phyloP scores from a whole-genome alignment of 2,888 invertebrate species.

The Erebia palarica region DNA sequence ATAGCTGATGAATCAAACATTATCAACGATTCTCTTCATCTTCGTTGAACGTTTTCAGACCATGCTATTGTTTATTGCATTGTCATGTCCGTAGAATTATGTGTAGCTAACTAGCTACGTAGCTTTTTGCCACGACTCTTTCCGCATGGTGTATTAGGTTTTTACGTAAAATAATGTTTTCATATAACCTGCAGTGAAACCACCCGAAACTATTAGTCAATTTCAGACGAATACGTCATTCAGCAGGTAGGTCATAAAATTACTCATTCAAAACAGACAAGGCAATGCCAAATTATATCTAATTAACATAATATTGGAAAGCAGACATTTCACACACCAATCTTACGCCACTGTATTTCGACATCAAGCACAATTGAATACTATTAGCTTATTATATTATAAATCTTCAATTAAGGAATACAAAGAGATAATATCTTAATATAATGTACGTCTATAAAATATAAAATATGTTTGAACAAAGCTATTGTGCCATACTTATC shows the following conservation, averaged over 20 bases:
- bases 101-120: no score
- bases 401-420: not conserved
- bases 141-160: no score
- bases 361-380: not conserved
- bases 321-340: not conserved
- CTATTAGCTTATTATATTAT: not conserved
- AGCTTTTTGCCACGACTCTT: no score
- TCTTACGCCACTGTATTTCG: constrained; percentile 2
- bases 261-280: not conserved
- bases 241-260: no score
- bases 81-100: not conserved
- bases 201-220: no score
- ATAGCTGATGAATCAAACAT: constrained; percentile 17
- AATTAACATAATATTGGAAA: constrained; percentile 19
- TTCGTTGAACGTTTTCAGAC: constrained; percentile 24
- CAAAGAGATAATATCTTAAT: not conserved
- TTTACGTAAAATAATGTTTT: no score
- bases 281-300: constrained; percentile 8
- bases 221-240: no score
- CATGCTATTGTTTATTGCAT: constrained; percentile 13
- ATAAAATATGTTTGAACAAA: no score
- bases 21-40: not conserved
- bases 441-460: no score
- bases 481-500: no score
- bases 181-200: no score